Evolutionary conservation across 1,140 invertebrate genomes (phyloP).

Genomic region (Rhysida immarginata): DNA sequence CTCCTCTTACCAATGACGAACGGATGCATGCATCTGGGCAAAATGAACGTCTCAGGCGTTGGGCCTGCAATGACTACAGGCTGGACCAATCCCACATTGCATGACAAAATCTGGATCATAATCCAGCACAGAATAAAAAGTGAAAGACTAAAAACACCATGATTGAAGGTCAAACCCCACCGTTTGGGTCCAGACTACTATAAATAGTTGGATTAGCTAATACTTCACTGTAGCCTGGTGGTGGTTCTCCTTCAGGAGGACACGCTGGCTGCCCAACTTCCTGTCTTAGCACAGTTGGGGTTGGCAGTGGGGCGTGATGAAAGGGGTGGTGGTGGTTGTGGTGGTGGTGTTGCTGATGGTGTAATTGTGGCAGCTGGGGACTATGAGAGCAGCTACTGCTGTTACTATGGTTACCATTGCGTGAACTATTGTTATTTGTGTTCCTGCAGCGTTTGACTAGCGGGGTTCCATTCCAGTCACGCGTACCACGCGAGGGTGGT

Average conservation of each 20-base stretch:
- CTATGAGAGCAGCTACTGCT: not conserved
- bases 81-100: constrained; percentile 10
- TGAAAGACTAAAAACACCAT: constrained; percentile 2
- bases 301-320: not conserved
- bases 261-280: not conserved
- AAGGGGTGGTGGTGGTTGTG: not conserved
- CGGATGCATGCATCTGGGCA: no score
- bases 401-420: not conserved
- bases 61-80: no score
- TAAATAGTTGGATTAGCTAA: constrained; percentile 2
- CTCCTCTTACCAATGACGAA: no score
- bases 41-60: no score
- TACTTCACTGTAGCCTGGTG: constrained; percentile 1
- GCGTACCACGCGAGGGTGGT: not conserved
- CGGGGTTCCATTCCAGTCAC: constrained; percentile 4
- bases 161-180: constrained; percentile 1
- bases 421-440: constrained; percentile 11
- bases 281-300: not conserved
- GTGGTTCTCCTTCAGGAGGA: not conserved
- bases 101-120: not conserved
- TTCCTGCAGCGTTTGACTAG: constrained; percentile 19
- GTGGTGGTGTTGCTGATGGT: no score
- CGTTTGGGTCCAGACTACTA: not conserved
- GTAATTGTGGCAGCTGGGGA: not conserved
- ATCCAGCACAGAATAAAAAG: not conserved